phyloP scores from a whole-genome alignment of 2,888 invertebrate genomes.

The Cosmopolites sordidus region DNA sequence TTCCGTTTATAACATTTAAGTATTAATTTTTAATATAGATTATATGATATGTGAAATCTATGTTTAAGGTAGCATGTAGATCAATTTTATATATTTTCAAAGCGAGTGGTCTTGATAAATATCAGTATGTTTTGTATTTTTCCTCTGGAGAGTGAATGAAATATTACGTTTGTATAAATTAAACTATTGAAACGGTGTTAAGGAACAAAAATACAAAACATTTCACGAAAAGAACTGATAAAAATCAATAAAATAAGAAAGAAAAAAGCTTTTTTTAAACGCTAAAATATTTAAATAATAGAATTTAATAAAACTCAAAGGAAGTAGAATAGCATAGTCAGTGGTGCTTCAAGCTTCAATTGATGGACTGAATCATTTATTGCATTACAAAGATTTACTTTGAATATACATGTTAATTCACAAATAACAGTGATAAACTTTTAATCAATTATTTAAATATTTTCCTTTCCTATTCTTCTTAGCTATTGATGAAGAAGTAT shows the following conservation, averaged over 20 bases:
- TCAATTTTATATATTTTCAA: background rate
- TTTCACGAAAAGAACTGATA: background rate
- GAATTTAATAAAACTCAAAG: background rate
- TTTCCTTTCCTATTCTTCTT: no score
- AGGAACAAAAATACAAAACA: background rate
- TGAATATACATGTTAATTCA: background rate
- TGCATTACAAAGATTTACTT: background rate
- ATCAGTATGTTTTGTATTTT: slow-evolving; percentile 1
- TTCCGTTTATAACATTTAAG: background rate
- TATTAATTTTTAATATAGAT: background rate
- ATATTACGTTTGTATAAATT: no score
- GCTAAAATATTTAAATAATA: background rate
- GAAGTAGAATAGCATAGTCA: slow-evolving; percentile 30
- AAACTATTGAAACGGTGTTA: no score
- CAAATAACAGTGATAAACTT: no score
- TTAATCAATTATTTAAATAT: no score
- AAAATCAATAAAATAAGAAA: background rate
- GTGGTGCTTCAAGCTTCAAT: slow-evolving; percentile 28
- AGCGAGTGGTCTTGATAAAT: background rate
- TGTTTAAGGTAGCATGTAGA: background rate
- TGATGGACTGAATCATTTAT: slow-evolving; percentile 32
- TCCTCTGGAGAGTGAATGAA: no score
- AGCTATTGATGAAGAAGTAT: no score
- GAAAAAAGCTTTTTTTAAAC: background rate
- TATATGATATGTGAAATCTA: background rate